Percentiles rank a stretch among this genome's conserved stretches.
Conservation (phyloP, 2,113 vertebrate species). For the Dascyllus trimaculatus region DNA sequence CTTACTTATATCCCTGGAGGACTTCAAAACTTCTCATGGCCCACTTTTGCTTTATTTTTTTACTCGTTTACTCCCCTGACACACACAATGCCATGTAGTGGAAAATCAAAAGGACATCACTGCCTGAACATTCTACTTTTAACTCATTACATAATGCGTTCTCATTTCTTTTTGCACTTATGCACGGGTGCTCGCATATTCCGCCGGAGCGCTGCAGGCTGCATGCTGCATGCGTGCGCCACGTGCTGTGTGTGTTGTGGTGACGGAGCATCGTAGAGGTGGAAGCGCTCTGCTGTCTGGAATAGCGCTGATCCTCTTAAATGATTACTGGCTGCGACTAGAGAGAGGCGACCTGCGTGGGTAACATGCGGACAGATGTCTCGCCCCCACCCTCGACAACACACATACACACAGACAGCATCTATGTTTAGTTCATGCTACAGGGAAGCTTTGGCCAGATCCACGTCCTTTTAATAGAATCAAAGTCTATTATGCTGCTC, state of each 20-base stretch:
- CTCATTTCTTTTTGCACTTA: constrained; percentile 42
- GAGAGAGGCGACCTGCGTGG: constrained; percentile 48
- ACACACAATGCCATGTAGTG: neutral
- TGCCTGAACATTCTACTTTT: constrained; percentile 46
- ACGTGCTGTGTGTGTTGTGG: constrained; percentile 70
- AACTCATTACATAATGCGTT: constrained; percentile 67
- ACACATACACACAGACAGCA: constrained; percentile 15
- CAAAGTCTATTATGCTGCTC: neutral
- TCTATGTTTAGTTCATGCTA: constrained; percentile 39
- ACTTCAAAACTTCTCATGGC: neutral
- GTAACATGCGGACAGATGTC: constrained; percentile 65
- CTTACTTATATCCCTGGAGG: neutral
- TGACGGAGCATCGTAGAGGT: constrained; percentile 51
- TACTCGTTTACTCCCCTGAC: neutral
- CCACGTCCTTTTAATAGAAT: constrained; percentile 22
- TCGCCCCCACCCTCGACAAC: constrained; percentile 26
- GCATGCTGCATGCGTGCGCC: constrained; percentile 59
- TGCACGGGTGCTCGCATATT: constrained; percentile 63
- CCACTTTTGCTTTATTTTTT: neutral
- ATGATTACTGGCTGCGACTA: constrained; percentile 68
- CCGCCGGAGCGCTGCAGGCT: constrained; percentile 17
- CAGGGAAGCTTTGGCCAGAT: constrained; percentile 1
- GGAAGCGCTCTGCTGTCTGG: constrained; percentile 72
- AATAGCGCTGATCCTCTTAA: constrained; percentile 83
- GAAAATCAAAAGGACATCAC: constrained; percentile 52